Percentiles rank a stretch among this genome's conserved stretches.
These are phyloP conservation scores for Drosophila kohkoa DNA, from an alignment of 1,140 invertebrate genomes.

Conservation along the genomic window DNA sequence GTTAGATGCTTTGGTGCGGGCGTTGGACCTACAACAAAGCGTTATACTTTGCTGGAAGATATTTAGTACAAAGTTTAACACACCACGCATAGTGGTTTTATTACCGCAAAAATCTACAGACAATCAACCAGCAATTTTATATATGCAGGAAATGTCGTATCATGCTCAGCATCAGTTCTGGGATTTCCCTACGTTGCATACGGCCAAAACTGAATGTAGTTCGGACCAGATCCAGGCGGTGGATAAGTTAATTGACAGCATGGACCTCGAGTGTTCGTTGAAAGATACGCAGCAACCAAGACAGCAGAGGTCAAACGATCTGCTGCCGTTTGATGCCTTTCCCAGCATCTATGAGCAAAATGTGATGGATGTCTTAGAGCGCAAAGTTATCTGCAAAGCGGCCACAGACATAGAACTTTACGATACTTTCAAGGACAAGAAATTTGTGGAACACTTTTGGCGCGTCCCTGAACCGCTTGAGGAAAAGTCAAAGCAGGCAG, in stretches of 20 bases:
- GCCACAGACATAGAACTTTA: background rate
- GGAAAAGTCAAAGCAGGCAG: slow-evolving; percentile 65
- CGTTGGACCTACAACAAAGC: slow-evolving; percentile 47
- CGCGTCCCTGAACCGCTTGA: slow-evolving; percentile 69
- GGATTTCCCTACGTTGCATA: slow-evolving; percentile 71
- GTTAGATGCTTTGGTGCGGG: slow-evolving; percentile 71
- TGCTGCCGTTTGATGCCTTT: slow-evolving; percentile 67
- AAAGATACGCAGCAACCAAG: slow-evolving; percentile 56
- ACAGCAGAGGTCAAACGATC: slow-evolving; percentile 58
- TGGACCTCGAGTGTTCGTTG: slow-evolving; percentile 64
- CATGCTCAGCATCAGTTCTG: slow-evolving; percentile 75
- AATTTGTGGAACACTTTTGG: slow-evolving; percentile 71
- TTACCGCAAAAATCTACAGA: slow-evolving; percentile 66
- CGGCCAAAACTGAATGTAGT: slow-evolving; percentile 65
- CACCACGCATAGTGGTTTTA: slow-evolving; percentile 69
- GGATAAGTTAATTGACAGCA: slow-evolving; percentile 72
- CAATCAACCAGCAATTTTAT: slow-evolving; percentile 54
- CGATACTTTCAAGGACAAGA: slow-evolving; percentile 45
- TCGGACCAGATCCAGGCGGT: slow-evolving; percentile 68
- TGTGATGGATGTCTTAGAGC: slow-evolving; percentile 71
- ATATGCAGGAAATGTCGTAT: slow-evolving; percentile 78
- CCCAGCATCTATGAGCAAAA: slow-evolving; percentile 76
- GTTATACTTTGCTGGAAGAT: slow-evolving; percentile 78
- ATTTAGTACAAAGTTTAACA: slow-evolving; percentile 67
- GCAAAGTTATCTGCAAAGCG: slow-evolving; percentile 47